phyloP scores from a whole-genome alignment of 2,113 vertebrate genomes.

The Phyllostomus hastatus region DNA sequence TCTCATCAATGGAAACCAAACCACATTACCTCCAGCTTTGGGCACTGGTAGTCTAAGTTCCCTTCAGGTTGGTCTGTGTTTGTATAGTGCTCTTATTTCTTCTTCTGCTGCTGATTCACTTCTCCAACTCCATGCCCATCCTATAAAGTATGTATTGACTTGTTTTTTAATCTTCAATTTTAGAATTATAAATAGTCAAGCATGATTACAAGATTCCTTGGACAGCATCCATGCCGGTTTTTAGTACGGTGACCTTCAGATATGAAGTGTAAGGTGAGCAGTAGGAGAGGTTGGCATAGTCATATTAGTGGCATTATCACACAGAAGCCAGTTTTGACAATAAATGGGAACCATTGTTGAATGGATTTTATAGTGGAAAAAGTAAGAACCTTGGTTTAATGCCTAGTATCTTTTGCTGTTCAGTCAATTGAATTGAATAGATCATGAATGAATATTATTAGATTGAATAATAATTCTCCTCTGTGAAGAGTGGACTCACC shows the following conservation, averaged over 20 bases:
- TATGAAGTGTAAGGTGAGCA: constrained; percentile 30
- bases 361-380: constrained; percentile 28
- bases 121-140: background rate
- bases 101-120: background rate
- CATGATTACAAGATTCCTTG: constrained; percentile 25
- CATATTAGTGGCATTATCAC: constrained; percentile 11
- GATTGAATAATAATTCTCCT: background rate
- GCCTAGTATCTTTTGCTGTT: background rate
- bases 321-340: background rate
- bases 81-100: background rate
- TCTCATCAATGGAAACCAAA: background rate
- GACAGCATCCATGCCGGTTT: constrained; percentile 16
- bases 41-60: background rate
- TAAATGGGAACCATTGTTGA: constrained; percentile 38
- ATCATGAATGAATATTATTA: background rate
- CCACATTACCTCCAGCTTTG: background rate
- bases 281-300: background rate
- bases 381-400: background rate
- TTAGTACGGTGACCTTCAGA: constrained; percentile 17
- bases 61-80: background rate
- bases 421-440: too few relatives aligned
- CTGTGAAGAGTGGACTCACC: background rate
- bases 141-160: background rate
- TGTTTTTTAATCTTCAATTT: constrained; percentile 17
- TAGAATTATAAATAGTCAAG: constrained; percentile 31